phyloP scores from a whole-genome alignment of 2,888 invertebrate species.

The Cremastobaeus sp. region DNA sequence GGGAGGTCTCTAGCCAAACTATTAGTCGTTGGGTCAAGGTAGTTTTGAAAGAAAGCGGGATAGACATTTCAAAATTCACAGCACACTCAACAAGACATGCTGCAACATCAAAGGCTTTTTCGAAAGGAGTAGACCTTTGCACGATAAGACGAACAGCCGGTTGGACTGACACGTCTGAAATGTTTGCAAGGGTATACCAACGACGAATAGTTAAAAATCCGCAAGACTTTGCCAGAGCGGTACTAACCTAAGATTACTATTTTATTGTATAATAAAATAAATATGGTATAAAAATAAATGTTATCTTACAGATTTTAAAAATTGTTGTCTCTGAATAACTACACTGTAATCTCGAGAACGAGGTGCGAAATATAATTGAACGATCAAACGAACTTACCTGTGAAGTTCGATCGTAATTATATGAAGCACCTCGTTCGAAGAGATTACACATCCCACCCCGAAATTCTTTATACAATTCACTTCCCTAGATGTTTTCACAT shows the following conservation, averaged over 20 bases:
- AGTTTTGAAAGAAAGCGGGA: not conserved
- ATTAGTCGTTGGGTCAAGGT: not conserved
- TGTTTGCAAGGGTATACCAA: constrained; percentile 44
- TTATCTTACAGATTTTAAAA: too few species aligned
- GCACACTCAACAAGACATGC: constrained; percentile 46
- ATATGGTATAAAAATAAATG: too few species aligned
- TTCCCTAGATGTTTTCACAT: too few species aligned
- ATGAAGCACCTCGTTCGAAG: too few species aligned
- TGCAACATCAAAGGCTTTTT: constrained; percentile 33
- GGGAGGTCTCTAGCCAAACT: not conserved
- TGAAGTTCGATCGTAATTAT: too few species aligned
- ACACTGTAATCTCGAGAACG: too few species aligned
- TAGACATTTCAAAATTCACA: constrained; percentile 11
- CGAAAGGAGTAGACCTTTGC: constrained; percentile 34
- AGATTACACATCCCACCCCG: too few species aligned
- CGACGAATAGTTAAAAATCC: constrained; percentile 7
- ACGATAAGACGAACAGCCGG: constrained; percentile 37
- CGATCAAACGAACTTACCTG: too few species aligned
- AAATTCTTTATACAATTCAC: too few species aligned
- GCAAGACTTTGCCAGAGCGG: constrained; percentile 1
- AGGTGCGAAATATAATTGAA: too few species aligned
- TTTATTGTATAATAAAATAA: too few species aligned
- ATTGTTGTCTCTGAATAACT: too few species aligned
- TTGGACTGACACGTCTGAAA: constrained; percentile 32
- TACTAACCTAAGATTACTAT: constrained; percentile 3